Evolutionary conservation across 1,140 invertebrate species (phyloP).

Genomic region (Mesaphorura yosii): DNA sequence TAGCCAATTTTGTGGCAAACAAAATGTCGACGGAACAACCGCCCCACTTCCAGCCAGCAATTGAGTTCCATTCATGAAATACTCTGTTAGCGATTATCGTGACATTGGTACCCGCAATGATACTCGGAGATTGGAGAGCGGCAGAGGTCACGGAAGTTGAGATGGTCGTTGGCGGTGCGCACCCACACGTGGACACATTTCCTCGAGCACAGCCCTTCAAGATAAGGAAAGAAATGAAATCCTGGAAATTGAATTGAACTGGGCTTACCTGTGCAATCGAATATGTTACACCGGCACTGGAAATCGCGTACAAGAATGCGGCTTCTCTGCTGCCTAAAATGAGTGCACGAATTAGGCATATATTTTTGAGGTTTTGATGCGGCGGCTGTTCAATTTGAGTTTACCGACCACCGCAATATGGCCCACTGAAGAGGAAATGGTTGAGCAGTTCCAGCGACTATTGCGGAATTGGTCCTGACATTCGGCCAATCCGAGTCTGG

Average conservation of each 20-base stretch:
- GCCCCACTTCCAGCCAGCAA: conserved; percentile 63
- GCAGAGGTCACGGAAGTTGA: conserved; percentile 16
- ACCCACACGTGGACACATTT: conserved; percentile 76
- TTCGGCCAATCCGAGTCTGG: conserved; percentile 56
- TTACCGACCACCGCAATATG: not conserved
- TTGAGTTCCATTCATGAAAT: conserved; percentile 21
- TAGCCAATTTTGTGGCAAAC: conserved; percentile 61
- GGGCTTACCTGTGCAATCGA: conserved; percentile 58
- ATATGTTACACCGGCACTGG: conserved; percentile 78
- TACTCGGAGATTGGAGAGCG: too few species aligned
- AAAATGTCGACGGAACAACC: conserved; percentile 72
- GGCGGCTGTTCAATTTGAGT: too few species aligned
- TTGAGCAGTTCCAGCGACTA: conserved; percentile 77
- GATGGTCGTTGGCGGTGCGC: conserved; percentile 45
- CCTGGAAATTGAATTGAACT: not conserved
- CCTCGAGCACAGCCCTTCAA: conserved; percentile 70
- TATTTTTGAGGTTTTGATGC: too few species aligned
- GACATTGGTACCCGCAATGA: too few species aligned
- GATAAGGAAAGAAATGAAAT: not conserved
- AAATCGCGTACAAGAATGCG: conserved; percentile 81
- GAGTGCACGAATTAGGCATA: too few species aligned
- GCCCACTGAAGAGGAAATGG: conserved; percentile 35
- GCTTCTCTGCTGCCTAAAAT: conserved; percentile 73
- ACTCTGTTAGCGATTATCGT: not conserved
- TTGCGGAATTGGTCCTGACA: conserved; percentile 63